Conservation (phyloP, 1,140 invertebrate species). For the Bombus terrestris region DNA sequence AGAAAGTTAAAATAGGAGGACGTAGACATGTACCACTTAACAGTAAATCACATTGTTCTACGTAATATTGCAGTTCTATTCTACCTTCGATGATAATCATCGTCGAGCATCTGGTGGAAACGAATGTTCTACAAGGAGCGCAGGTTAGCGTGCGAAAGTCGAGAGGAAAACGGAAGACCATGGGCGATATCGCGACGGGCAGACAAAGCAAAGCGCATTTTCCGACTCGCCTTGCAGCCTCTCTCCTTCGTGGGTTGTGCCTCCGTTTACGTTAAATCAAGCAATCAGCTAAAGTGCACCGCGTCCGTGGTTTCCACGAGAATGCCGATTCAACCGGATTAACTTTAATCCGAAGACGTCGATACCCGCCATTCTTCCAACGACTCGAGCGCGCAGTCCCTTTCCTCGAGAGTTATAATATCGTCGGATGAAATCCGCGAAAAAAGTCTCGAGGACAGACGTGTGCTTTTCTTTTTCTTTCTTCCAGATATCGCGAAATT, state of each 20-base stretch:
- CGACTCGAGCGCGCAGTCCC: not conserved
- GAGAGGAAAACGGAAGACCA: not conserved
- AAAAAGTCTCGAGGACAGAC: not conserved
- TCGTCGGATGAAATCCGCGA: not conserved
- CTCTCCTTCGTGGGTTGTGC: not conserved
- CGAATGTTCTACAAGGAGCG: not conserved
- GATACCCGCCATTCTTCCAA: conserved; percentile 46
- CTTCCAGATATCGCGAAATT: not conserved
- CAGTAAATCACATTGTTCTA: not conserved
- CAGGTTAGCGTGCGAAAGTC: not conserved
- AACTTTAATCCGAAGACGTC: conserved; percentile 53
- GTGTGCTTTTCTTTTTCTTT: not conserved
- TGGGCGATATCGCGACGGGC: not conserved
- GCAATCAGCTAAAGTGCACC: conserved; percentile 55
- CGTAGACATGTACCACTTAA: too few species aligned
- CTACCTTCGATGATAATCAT: not conserved
- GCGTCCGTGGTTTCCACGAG: conserved; percentile 39
- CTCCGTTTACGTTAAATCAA: conserved; percentile 53
- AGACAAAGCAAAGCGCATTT: conserved; percentile 14
- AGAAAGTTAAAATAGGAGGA: too few species aligned
- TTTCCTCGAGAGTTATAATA: conserved; percentile 38
- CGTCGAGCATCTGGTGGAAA: not conserved
- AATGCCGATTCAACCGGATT: conserved; percentile 55
- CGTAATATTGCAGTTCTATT: not conserved
- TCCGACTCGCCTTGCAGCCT: conserved; percentile 5